Evolutionary conservation across 2,113 vertebrate genomes (phyloP), one percentile per base, ranked within the genome.

Genomic region (Lasiurus cinereus): DNA sequence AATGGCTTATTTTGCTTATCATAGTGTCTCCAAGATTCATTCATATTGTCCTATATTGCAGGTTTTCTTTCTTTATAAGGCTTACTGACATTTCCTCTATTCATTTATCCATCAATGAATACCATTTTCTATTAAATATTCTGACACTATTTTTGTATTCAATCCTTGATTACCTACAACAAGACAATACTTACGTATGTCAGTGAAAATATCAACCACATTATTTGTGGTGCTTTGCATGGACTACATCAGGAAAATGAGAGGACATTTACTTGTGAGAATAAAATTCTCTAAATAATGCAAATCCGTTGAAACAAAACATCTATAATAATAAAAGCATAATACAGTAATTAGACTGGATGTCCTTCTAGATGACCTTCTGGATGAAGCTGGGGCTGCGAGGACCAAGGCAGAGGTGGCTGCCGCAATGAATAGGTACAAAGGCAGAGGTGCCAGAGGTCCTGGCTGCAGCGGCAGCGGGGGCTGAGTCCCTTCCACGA

Each of bases 221-320:
- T 72, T 77, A 66, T 64, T 80, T 85, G 15, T 66, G 12, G 31
- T 3, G 7, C 4, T 94, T 94, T 95, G 5, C 13, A 48, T 46
- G 14, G 18, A 88, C 29, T 77, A 73, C 10, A n/a, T 79, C 33
- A 67, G 8, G 12, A 93, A 74, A 67, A 4, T 21, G 22, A 94
- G 18, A 89, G n/a, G 69, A 76, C 83, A 43, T 21, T 36, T 46
- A 1, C 39, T 16, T 62, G 48, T 76, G 62, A 78, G 6, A 59
- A 43, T 50, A 67, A 64, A 93, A 39, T 18, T 1, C 14, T 50
- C 19, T 59, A 73, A 88, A 69, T 66, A 82, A 96, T 79, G 3
- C 8, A 86, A 91, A 79, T 67, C 7, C 82, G 5, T 76, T 43
- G 22, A 85, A 93, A 90, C 36, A 56, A 77, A 90, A 70, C 36